These are phyloP conservation scores for Eupithecia insigniata DNA, from an alignment of 2,888 invertebrate species.

Conservation along the genomic window DNA sequence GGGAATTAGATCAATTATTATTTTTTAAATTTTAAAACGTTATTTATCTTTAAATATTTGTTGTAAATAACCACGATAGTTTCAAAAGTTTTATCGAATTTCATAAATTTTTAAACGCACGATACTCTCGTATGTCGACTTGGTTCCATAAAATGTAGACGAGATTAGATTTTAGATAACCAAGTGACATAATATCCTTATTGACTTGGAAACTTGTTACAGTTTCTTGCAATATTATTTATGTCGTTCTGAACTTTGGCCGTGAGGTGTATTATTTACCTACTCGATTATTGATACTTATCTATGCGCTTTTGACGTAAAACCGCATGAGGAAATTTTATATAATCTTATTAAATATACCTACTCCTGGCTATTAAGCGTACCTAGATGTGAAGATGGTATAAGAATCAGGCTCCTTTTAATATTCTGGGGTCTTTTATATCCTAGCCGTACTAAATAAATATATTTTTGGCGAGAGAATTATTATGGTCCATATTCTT, in stretches of 20 bases:
- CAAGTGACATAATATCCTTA: constrained; percentile 28
- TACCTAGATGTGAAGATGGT: too few species aligned
- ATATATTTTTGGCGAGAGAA: too few species aligned
- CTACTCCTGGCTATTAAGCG: too few species aligned
- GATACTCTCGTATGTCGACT: not conserved
- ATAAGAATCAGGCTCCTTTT: not conserved
- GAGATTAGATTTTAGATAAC: constrained; percentile 17
- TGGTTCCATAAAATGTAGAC: constrained; percentile 12
- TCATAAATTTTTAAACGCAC: not conserved
- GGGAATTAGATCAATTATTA: not conserved
- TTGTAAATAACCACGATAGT: too few species aligned
- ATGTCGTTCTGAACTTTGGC: not conserved
- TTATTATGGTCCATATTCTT: not conserved
- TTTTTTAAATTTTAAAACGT: too few species aligned
- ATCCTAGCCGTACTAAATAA: not conserved
- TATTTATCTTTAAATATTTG: too few species aligned
- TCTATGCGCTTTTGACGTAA: not conserved
- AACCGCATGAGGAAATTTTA: not conserved
- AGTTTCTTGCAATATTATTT: not conserved
- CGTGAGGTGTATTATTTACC: not conserved
- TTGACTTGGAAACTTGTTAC: not conserved
- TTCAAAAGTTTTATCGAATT: too few species aligned
- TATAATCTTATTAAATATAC: too few species aligned
- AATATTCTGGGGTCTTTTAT: not conserved
- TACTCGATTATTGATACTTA: too few species aligned